Evolutionary conservation across 2,797 vertebrate species (phyloP).

Genomic region (Leuciscus waleckii): DNA sequence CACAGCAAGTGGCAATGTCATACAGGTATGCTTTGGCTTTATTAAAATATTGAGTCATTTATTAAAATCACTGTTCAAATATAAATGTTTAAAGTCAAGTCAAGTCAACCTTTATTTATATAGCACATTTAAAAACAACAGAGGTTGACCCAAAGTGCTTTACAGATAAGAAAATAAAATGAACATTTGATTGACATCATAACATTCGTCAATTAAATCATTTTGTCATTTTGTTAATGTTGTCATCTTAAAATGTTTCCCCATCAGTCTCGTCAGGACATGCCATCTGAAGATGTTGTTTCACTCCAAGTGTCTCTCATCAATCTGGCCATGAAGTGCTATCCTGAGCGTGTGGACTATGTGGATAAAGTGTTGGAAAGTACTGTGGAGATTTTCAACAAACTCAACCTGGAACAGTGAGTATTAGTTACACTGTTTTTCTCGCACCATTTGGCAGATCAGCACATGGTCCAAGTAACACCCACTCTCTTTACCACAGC

Average conservation of each 20-base stretch:
- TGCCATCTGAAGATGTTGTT: slow-evolving; percentile 98
- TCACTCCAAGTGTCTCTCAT: slow-evolving; percentile 98
- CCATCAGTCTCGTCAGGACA: slow-evolving; percentile 94
- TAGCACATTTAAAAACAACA: too few species aligned
- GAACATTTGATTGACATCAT: too few species aligned
- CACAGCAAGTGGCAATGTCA: slow-evolving; percentile 98
- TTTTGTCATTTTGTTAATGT: too few species aligned
- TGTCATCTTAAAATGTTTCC: neutral
- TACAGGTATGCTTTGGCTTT: slow-evolving; percentile 82
- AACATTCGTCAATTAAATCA: too few species aligned
- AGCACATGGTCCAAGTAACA: slow-evolving; percentile 7
- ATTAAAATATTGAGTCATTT: neutral
- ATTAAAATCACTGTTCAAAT: neutral
- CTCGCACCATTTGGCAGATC: neutral
- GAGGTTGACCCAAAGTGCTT: too few species aligned
- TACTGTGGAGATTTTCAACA: slow-evolving; percentile 98
- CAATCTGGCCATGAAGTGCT: slow-evolving; percentile 98
- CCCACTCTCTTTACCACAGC: slow-evolving; percentile 1
- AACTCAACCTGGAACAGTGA: slow-evolving; percentile 97
- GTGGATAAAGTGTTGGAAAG: slow-evolving; percentile 98
- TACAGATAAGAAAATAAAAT: too few species aligned
- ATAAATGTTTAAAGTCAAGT: neutral
- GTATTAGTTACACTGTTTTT: slow-evolving; percentile 64
- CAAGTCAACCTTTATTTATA: too few species aligned
- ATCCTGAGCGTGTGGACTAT: slow-evolving; percentile 96